Evolutionary conservation across 2,888 invertebrate genomes (phyloP).

Genomic region (Leptinotarsa haldemani): DNA sequence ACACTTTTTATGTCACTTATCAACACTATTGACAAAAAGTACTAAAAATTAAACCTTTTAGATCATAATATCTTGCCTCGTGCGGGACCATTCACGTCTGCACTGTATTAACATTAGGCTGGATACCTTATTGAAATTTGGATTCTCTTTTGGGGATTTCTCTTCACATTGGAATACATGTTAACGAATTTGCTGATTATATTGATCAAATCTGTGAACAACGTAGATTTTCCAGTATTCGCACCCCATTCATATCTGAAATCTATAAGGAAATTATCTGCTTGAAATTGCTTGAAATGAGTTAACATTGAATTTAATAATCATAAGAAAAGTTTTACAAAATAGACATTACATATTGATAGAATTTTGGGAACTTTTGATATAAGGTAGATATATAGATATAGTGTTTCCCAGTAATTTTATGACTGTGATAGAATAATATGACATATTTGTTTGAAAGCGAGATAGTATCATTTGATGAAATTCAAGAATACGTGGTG

Average conservation of each 20-base stretch:
- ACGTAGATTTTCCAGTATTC: slow-evolving; percentile 11
- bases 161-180: background rate
- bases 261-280: slow-evolving; percentile 20
- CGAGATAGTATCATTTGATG: slow-evolving; percentile 21
- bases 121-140: background rate
- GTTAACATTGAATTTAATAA: slow-evolving; percentile 29
- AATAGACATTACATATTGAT: slow-evolving; percentile 35
- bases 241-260: slow-evolving; percentile 13
- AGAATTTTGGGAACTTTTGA: slow-evolving; percentile 42
- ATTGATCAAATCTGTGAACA: background rate
- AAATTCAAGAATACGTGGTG: slow-evolving; percentile 23
- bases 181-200: background rate
- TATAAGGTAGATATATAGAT: slow-evolving; percentile 27
- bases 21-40: no score
- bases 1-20: no score
- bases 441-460: slow-evolving; percentile 34
- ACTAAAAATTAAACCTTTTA: no score
- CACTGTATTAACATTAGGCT: no score
- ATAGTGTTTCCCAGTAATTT: slow-evolving; percentile 35
- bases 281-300: slow-evolving; percentile 36
- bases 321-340: slow-evolving; percentile 35
- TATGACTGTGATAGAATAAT: slow-evolving; percentile 42
- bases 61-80: no score
- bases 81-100: no score
- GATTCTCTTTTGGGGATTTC: background rate